Conservation (phyloP, 2,888 invertebrate genomes). For the Zygothrica quintamaculata region DNA sequence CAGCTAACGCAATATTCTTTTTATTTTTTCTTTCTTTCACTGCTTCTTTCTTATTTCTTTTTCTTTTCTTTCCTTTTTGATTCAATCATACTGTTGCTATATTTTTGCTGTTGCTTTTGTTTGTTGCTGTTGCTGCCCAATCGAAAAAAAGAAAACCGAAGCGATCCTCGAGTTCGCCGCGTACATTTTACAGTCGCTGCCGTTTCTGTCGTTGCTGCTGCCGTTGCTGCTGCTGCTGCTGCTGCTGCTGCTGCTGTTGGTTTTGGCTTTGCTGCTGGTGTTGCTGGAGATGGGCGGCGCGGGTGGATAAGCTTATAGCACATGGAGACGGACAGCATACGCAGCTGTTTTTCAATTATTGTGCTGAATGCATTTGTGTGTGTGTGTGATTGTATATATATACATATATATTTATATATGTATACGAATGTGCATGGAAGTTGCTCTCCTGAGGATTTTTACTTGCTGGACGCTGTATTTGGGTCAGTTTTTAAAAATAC, state of each 20-base stretch:
- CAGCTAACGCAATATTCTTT: slow-evolving; percentile 50
- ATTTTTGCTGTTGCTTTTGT: slow-evolving; percentile 43
- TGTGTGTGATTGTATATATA: background rate
- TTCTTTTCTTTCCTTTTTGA: no score
- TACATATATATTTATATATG: slow-evolving; percentile 1
- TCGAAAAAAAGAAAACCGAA: no score
- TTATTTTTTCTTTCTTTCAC: slow-evolving; percentile 11
- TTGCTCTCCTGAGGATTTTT: slow-evolving; percentile 47
- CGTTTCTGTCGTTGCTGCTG: no score
- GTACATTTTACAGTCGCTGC: slow-evolving; percentile 11
- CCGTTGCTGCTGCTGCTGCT: slow-evolving; percentile 7
- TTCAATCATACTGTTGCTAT: no score
- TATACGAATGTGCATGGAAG: no score
- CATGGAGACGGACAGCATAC: slow-evolving; percentile 29
- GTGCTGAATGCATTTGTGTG: slow-evolving; percentile 11
- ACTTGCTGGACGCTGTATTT: slow-evolving; percentile 59
- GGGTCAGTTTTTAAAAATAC: slow-evolving; percentile 75
- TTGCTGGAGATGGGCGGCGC: slow-evolving; percentile 43
- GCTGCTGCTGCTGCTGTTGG: slow-evolving; percentile 16
- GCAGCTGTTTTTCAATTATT: slow-evolving; percentile 25
- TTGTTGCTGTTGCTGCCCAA: slow-evolving; percentile 24
- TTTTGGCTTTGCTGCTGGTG: no score
- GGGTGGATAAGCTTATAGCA: slow-evolving; percentile 53
- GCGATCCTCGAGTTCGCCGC: slow-evolving; percentile 46
- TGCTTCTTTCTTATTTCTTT: no score